phyloP scores from a whole-genome alignment of 2,888 invertebrate genomes.

The Macrosoma leucophasiata region DNA sequence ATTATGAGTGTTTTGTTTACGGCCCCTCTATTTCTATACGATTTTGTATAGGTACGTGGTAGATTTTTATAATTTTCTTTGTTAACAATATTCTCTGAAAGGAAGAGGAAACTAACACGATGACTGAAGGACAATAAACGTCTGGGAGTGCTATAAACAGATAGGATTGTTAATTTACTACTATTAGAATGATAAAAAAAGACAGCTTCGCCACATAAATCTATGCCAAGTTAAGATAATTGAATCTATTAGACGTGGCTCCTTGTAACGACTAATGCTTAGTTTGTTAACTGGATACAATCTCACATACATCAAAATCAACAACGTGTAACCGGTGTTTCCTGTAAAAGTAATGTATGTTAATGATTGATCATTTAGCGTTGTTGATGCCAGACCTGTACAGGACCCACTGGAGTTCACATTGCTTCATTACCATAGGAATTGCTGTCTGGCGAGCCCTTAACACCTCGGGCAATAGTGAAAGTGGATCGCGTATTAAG shows the following conservation, averaged over 20 bases:
- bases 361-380: conserved; percentile 14
- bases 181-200: too few relatives aligned
- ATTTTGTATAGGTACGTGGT: too few relatives aligned
- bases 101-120: too few relatives aligned
- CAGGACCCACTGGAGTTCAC: conserved; percentile 24
- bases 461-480: conserved; percentile 50
- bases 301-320: conserved; percentile 17
- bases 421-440: conserved; percentile 59
- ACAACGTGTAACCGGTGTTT: conserved; percentile 37
- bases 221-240: conserved; percentile 19
- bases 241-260: conserved; percentile 22
- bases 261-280: conserved; percentile 10
- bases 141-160: too few relatives aligned
- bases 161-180: too few relatives aligned
- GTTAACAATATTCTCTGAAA: too few relatives aligned
- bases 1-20: too few relatives aligned
- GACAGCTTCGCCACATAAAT: too few relatives aligned
- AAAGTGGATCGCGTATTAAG: conserved; percentile 40
- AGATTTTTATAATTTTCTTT: too few relatives aligned
- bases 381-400: conserved; percentile 7
- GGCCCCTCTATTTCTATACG: too few relatives aligned
- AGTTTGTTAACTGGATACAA: conserved; percentile 11
- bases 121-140: too few relatives aligned
- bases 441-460: conserved; percentile 47
- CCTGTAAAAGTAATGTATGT: conserved; percentile 47